A percentile compares a stretch with the other conserved stretches of the same genome.
These are phyloP conservation scores for Agrochola circellaris DNA, from an alignment of 2,888 invertebrate species.

Conservation along the genomic window DNA sequence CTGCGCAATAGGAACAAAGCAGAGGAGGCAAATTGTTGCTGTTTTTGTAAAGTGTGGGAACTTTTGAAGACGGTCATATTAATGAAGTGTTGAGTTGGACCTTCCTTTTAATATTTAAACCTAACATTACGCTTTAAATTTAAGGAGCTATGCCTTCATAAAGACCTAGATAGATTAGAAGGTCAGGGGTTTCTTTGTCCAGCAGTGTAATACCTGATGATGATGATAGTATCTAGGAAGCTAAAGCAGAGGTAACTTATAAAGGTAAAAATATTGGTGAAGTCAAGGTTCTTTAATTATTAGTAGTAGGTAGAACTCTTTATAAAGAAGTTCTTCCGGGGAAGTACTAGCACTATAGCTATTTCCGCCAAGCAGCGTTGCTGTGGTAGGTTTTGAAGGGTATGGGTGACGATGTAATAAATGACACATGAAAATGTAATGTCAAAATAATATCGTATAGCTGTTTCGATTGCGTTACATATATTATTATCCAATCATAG, in stretches of 20 bases:
- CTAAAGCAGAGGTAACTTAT: too few species aligned
- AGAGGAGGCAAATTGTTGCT: conserved; percentile 14
- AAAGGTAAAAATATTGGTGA: too few species aligned
- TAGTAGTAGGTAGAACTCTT: too few species aligned
- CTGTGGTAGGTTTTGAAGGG: not conserved
- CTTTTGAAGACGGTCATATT: conserved; percentile 10
- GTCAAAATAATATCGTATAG: too few species aligned
- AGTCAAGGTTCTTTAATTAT: too few species aligned
- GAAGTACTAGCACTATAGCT: not conserved
- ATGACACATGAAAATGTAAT: too few species aligned
- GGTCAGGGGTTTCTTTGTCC: not conserved
- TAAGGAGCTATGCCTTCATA: not conserved
- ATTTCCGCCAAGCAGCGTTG: not conserved
- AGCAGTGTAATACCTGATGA: not conserved
- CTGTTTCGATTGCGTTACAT: too few species aligned
- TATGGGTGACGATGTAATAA: not conserved
- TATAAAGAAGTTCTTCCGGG: not conserved
- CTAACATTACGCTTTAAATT: not conserved
- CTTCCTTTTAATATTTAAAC: not conserved
- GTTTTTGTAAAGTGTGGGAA: conserved; percentile 42
- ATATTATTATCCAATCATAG: too few species aligned
- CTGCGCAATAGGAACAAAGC: conserved; percentile 41
- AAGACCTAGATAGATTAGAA: not conserved
- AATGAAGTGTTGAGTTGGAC: not conserved
- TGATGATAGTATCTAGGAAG: too few species aligned